These are phyloP conservation scores for Anthonomus grandis DNA, from an alignment of 1,140 invertebrate species.

Conservation along the genomic window DNA sequence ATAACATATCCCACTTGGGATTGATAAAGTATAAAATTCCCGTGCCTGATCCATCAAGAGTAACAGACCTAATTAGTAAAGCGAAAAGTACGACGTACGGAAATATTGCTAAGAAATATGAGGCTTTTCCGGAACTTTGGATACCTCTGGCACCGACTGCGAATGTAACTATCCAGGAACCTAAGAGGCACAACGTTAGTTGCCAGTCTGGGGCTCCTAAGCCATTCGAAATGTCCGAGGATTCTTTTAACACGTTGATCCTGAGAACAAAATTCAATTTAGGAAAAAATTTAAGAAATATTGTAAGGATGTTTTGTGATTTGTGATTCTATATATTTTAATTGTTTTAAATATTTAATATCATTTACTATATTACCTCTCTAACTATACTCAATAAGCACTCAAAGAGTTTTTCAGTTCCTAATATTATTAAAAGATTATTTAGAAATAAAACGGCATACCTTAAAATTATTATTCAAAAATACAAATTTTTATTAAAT, in stretches of 20 bases:
- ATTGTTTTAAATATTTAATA: too few relatives aligned
- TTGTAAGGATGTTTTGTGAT: too few relatives aligned
- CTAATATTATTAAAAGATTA: too few relatives aligned
- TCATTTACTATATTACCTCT: too few relatives aligned
- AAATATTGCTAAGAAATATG: constrained; percentile 83
- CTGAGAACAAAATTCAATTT: constrained; percentile 29
- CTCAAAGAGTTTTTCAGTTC: too few relatives aligned
- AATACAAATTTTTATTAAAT: too few relatives aligned
- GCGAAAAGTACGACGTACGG: constrained; percentile 78
- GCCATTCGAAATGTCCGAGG: constrained; percentile 64
- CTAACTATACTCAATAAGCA: too few relatives aligned
- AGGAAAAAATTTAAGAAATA: too few relatives aligned
- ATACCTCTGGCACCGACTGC: constrained; percentile 76
- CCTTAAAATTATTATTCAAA: too few relatives aligned
- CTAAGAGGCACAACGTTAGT: constrained; percentile 69
- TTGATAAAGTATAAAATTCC: constrained; percentile 73
- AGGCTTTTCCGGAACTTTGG: constrained; percentile 70
- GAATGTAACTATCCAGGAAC: constrained; percentile 76
- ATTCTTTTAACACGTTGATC: constrained; percentile 62
- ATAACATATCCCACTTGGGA: constrained; percentile 61
- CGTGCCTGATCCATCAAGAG: constrained; percentile 68
- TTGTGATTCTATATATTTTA: too few relatives aligned
- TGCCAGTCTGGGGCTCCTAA: constrained; percentile 74
- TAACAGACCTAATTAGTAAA: constrained; percentile 68
- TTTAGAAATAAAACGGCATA: too few relatives aligned